Conservation (phyloP, 2,797 vertebrate species). For the Micromesistius poutassou region DNA sequence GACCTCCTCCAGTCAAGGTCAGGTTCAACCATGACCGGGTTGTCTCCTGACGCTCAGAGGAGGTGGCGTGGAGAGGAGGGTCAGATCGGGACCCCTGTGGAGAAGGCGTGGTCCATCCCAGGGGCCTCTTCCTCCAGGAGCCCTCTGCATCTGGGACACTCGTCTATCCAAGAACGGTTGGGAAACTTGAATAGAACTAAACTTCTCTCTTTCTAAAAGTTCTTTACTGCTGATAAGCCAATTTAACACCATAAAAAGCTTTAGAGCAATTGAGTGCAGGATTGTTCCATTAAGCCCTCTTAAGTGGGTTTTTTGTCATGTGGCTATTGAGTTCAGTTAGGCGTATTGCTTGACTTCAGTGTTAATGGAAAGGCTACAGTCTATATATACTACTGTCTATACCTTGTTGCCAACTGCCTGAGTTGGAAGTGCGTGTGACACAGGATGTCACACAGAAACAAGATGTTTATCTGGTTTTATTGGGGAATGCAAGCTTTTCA, state of each 20-base stretch:
- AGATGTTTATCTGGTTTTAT: background rate
- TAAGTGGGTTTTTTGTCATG: background rate
- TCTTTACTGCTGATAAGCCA: background rate
- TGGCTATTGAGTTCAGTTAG: background rate
- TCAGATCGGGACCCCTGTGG: conserved; percentile 37
- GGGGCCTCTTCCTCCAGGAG: conserved; percentile 51
- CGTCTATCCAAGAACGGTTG: conserved; percentile 88
- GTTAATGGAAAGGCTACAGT: background rate
- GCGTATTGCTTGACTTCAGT: background rate
- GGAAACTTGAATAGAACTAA: background rate
- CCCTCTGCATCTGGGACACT: conserved; percentile 19
- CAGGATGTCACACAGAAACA: background rate
- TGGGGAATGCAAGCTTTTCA: background rate
- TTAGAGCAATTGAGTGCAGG: background rate
- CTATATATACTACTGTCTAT: background rate
- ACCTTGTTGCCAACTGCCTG: background rate
- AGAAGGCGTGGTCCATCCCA: conserved; percentile 49
- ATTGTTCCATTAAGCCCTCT: background rate
- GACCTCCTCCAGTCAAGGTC: conserved; percentile 60
- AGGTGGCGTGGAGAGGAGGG: conserved; percentile 26
- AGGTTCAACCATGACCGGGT: conserved; percentile 45
- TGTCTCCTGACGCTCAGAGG: conserved; percentile 53
- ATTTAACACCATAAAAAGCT: background rate
- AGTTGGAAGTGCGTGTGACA: background rate
- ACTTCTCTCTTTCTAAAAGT: background rate